Conservation (phyloP, 2,888 invertebrate species). For the Nomada ferruginata region DNA sequence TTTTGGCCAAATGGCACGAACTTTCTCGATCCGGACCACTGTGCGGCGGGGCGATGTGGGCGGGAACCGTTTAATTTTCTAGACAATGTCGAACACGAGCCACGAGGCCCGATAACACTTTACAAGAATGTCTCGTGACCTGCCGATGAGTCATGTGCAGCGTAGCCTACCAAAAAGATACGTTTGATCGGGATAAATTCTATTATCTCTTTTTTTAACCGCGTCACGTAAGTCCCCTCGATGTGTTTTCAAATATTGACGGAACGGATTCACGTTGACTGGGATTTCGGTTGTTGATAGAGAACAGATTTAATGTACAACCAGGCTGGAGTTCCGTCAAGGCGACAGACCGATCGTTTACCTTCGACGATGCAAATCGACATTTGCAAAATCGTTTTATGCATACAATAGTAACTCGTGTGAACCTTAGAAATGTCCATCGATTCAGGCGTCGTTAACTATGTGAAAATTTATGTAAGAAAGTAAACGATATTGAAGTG, state of each 20-base stretch:
- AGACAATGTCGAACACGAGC: constrained; percentile 28
- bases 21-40: too few relatives aligned
- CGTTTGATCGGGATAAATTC: constrained; percentile 10
- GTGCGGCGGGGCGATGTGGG: not conserved
- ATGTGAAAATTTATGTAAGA: too few relatives aligned
- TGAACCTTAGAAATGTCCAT: too few relatives aligned
- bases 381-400: too few relatives aligned
- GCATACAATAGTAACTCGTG: too few relatives aligned
- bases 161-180: not conserved
- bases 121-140: constrained; percentile 42
- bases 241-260: constrained; percentile 31
- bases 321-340: not conserved
- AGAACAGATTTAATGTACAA: constrained; percentile 8
- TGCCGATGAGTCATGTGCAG: constrained; percentile 26
- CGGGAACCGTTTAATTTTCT: constrained; percentile 13
- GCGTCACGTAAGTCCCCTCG: constrained; percentile 3
- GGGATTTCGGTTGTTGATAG: not conserved
- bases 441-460: too few relatives aligned
- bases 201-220: constrained; percentile 4
- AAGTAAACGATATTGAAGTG: too few relatives aligned
- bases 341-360: too few relatives aligned
- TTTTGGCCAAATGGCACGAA: too few relatives aligned
- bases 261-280: not conserved
- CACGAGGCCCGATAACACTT: constrained; percentile 60
- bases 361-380: too few relatives aligned